Evolutionary conservation across 1,140 invertebrate genomes (phyloP), one percentile per base, ranked within the genome.

Genomic region (Hyles vespertilio): DNA sequence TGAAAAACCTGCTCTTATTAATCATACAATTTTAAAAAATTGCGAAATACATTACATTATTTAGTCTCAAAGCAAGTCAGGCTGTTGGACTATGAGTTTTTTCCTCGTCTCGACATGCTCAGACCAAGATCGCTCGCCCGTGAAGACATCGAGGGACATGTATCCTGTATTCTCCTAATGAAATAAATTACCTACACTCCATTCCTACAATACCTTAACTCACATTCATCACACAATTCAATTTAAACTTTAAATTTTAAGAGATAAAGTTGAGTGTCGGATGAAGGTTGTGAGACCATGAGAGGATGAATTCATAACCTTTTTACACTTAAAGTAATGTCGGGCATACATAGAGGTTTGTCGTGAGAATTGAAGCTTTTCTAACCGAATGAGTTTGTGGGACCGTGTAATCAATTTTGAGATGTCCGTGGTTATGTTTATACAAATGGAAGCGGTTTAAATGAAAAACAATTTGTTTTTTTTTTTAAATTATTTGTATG

Each of bases 141-240:
- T 83, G 77, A 77, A 83, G 76, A 80, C 64, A 69, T 63, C 51
- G 78, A 84, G 81, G 83, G 83, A 86, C 83, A 86, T 71, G 70
- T 81, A 81, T 84, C 83, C 80, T 86, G 80, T 70, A 72, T 77
- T 72, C 70, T 82, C 81, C 79, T 81, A 81, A 84, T 80, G 81
- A 83, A 81, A 77, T 84, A 86, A 83, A 84, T 86, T 84, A 79
- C 63, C 46, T 36, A 44, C 22, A 43, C 22, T 43, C 0, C 50
- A 60, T 51, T 2, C 44, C 6, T 32, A 53, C 32, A 76, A 77
- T 55, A 56, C 11, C 59, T 44, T 61, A 77, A 71, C 61, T 33
- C 10, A n/a, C 52, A 53, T 5, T 0, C 32, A 48, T 9, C 34
- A 0, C 2, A 4, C 9, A 12, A 51, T 1, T 5, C 0, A 77